Conservation (phyloP, 92 coral and sea anemone genomes). For the Palythoa heliodiscus region DNA sequence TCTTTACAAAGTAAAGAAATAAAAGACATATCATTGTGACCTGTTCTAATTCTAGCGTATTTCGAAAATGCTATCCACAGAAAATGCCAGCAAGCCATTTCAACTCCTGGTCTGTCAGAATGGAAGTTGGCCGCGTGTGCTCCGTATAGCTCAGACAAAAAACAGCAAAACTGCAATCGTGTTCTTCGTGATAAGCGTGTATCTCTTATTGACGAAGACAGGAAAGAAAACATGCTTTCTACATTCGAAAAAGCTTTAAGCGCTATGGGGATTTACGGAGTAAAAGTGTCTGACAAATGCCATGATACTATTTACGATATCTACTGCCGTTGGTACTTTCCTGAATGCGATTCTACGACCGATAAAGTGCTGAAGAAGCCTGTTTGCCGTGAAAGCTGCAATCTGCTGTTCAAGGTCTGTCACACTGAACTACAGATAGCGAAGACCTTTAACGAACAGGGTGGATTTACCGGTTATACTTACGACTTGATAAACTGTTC, state of each 20-base stretch:
- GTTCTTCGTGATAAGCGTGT: not conserved
- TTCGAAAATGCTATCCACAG: not conserved
- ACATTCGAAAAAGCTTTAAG: not conserved
- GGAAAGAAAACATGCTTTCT: not conserved
- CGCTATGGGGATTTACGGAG: not conserved
- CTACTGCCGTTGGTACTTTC: constrained; percentile 34
- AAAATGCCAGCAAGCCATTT: not conserved
- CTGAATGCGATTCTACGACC: constrained; percentile 7
- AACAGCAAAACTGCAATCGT: not conserved
- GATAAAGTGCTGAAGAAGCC: not conserved
- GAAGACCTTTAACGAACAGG: not conserved
- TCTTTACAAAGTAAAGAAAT: not conserved
- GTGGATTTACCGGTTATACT: not conserved
- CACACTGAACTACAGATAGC: constrained; percentile 13
- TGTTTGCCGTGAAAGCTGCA: constrained; percentile 21
- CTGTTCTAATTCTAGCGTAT: not conserved
- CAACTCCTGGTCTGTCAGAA: not conserved
- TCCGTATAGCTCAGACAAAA: not conserved
- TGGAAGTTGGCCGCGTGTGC: not conserved
- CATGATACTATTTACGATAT: not conserved
- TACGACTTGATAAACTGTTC: constrained; percentile 25
- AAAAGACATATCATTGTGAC: too few relatives aligned
- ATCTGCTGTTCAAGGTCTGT: not conserved
- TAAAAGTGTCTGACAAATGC: not conserved
- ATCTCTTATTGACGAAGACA: too few relatives aligned